Conservation (phyloP, 2,888 invertebrate species). For the Eumerus sabulonum region DNA sequence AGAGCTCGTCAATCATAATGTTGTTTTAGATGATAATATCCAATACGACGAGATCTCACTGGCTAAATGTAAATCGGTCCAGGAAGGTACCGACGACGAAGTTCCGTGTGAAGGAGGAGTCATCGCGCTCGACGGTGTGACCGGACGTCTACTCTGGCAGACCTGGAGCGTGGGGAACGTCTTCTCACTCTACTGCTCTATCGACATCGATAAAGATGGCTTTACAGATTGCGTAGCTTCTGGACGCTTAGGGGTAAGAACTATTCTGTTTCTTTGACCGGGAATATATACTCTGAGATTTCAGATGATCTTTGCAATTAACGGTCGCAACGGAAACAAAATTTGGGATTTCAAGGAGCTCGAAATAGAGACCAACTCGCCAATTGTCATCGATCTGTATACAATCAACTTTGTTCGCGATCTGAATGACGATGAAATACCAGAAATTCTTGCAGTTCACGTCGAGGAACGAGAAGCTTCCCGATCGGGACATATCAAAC, state of each 20-base stretch:
- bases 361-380: conserved; percentile 79
- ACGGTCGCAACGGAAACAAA: conserved; percentile 83
- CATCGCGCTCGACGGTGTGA: conserved; percentile 86
- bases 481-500: conserved; percentile 83
- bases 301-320: conserved; percentile 83
- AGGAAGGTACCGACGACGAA: conserved; percentile 82
- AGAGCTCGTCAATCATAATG: background rate
- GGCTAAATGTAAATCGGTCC: conserved; percentile 82
- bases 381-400: conserved; percentile 82
- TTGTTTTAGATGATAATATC: conserved; percentile 75
- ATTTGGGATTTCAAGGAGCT: conserved; percentile 82
- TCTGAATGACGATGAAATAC: conserved; percentile 84
- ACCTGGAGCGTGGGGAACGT: conserved; percentile 86
- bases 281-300: conserved; percentile 31
- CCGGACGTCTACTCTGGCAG: conserved; percentile 87
- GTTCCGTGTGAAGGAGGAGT: conserved; percentile 87
- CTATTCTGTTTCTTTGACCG: background rate
- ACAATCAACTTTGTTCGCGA: conserved; percentile 86
- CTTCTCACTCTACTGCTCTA: conserved; percentile 85
- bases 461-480: conserved; percentile 80
- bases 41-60: conserved; percentile 81
- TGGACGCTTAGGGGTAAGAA: conserved; percentile 85
- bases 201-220: conserved; percentile 85
- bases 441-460: conserved; percentile 86
- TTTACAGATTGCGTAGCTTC: conserved; percentile 86